Base-by-base conservation (phyloP, 2,888 invertebrate species). In the Petrophora chlorosata region DNA sequence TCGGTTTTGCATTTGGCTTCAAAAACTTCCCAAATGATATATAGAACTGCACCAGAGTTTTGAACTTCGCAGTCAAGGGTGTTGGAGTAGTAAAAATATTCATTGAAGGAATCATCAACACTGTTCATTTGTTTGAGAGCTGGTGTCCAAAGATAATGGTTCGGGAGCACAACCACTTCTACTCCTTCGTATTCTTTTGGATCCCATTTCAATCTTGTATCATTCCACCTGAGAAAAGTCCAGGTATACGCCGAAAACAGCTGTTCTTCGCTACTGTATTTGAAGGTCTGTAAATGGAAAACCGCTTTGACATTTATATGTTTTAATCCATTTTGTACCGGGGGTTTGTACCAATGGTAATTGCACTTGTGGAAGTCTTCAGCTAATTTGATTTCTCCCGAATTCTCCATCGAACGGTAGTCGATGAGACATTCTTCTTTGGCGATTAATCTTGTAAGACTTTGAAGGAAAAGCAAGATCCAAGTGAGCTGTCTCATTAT, bases 151-250 rank as follows among this genome's bases (percentile, higher is more conserved):
- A 73, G 52, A 0, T 19, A 2, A 0, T 2, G 1, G 8, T 42
- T 57, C 0, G 22, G 1, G 2, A 65, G 8, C 0, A 43, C 8
- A 0, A 50, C 55, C 8, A n/a, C 33, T 2, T 61, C 30, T 0
- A 78, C 25, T 0, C 67, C 71, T 10, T 56, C 62, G 36, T 68
- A 73, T 23, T 70, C 60, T 0, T 40, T 49, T 0, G 65, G 63
- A n/a, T 77, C 57, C 79, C 79, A 79, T 39, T 53, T 56, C 3
- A 76, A 49, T n/a, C 73, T 61, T 0, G 59, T 36, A n/a, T 79
- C 74, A 0, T 8, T 29, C 74, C 75, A 79, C 0, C 16, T 2
- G 0, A 72, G 3, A 0, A 30, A 17, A 10, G 61, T 49, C 68
- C 62, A 63, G 1, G 46, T 61, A 8, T 59, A 45, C 0, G 68